phyloP scores from a whole-genome alignment of 2,113 vertebrate species.

The Heptranchias perlo region DNA sequence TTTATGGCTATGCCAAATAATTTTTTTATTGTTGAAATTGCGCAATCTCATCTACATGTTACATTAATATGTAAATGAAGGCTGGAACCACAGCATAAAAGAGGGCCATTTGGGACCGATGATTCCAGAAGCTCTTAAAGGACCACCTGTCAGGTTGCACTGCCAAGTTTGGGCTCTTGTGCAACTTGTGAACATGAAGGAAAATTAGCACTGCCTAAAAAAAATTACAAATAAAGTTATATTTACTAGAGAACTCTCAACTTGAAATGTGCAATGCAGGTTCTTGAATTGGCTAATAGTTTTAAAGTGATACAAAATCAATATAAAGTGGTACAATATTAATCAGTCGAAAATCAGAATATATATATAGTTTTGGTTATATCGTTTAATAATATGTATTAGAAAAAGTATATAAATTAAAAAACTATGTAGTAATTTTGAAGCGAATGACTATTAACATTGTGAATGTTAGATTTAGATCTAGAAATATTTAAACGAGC shows the following conservation, averaged over 20 bases:
- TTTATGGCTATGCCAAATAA: background rate
- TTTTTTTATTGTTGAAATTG: background rate
- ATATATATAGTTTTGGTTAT: background rate
- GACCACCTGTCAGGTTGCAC: background rate
- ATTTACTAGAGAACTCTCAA: background rate
- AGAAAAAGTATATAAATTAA: background rate
- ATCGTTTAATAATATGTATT: background rate
- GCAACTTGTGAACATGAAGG: background rate
- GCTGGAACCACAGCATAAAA: background rate
- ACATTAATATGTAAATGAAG: constrained; percentile 14
- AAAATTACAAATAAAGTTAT: background rate
- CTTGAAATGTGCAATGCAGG: background rate
- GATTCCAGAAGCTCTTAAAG: background rate
- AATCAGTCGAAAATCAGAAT: background rate
- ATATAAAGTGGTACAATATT: background rate
- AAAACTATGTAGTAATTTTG: background rate
- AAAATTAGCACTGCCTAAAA: background rate
- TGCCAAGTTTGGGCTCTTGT: background rate
- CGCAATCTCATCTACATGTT: background rate
- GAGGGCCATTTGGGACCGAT: background rate
- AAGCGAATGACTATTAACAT: background rate
- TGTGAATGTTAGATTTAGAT: background rate
- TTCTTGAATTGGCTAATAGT: background rate
- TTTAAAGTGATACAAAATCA: background rate
- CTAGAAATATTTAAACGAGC: background rate